Percentiles rank a stretch among this genome's conserved stretches.
phyloP scores from a whole-genome alignment of 2,113 vertebrate genomes.

The Alligator mississippiensis region DNA sequence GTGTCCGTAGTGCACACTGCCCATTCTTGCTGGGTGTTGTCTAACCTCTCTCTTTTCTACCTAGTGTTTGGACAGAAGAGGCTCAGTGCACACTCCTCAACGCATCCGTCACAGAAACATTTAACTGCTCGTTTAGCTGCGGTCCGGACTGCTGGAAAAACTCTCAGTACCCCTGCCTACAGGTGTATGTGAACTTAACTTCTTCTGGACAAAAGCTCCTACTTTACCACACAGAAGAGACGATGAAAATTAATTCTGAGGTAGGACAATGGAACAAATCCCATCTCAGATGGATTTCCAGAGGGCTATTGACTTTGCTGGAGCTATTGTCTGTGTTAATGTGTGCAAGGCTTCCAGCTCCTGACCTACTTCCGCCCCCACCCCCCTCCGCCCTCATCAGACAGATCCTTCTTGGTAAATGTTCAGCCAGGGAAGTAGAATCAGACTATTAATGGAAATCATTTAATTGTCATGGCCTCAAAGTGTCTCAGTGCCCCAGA shows the following conservation, averaged over 20 bases:
- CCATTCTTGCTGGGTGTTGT: neutral
- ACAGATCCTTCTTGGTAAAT: neutral
- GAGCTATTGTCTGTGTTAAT: neutral
- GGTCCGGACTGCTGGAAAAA: slow-evolving; percentile 90
- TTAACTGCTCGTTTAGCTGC: slow-evolving; percentile 93
- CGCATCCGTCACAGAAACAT: slow-evolving; percentile 86
- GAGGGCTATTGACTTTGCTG: neutral
- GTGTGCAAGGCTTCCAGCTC: neutral
- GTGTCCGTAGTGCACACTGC: neutral
- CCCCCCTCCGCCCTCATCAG: neutral
- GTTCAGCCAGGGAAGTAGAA: slow-evolving; percentile 1
- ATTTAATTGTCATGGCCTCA: neutral
- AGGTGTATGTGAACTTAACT: slow-evolving; percentile 92
- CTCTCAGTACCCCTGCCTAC: slow-evolving; percentile 93
- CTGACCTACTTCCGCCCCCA: neutral
- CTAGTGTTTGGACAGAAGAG: slow-evolving; percentile 92
- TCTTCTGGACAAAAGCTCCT: slow-evolving; percentile 87
- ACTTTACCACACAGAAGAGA: slow-evolving; percentile 92
- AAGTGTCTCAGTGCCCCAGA: neutral
- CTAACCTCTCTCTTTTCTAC: slow-evolving; percentile 11
- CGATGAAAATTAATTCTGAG: slow-evolving; percentile 90
- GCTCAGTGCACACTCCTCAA: slow-evolving; percentile 89
- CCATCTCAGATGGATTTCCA: neutral
- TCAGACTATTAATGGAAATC: neutral
- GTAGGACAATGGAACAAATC: slow-evolving; percentile 71